Conservation (phyloP, 2,888 invertebrate species). For the Apantesis nais region DNA sequence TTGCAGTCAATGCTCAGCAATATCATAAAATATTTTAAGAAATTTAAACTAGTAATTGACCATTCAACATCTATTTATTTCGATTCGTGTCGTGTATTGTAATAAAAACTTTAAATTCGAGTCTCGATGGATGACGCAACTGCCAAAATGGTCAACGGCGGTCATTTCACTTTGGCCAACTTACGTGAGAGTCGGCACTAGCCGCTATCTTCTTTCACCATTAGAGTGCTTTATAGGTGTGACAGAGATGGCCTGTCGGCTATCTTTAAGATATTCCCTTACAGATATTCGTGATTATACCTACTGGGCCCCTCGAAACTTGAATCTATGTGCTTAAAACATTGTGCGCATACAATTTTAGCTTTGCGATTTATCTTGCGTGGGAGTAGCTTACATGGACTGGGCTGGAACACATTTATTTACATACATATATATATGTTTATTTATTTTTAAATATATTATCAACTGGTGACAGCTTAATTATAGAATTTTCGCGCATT, state of each 20-base stretch:
- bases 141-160: slow-evolving; percentile 80
- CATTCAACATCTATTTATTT: slow-evolving; percentile 41
- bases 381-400: slow-evolving; percentile 23
- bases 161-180: slow-evolving; percentile 86
- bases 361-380: slow-evolving; percentile 30
- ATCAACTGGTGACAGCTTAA: too few relatives aligned
- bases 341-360: slow-evolving; percentile 29
- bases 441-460: too few relatives aligned
- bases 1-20: slow-evolving; percentile 1
- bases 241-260: slow-evolving; percentile 54
- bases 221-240: slow-evolving; percentile 38
- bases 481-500: too few relatives aligned
- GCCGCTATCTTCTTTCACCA: slow-evolving; percentile 60
- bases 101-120: slow-evolving; percentile 68
- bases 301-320: slow-evolving; percentile 65
- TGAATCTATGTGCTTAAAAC: slow-evolving; percentile 47
- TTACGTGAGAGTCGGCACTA: slow-evolving; percentile 69
- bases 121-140: slow-evolving; percentile 78
- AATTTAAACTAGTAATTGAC: slow-evolving; percentile 16
- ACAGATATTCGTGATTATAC: slow-evolving; percentile 52
- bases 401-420: slow-evolving; percentile 18
- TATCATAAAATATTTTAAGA: background rate
- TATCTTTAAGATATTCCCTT: slow-evolving; percentile 53
- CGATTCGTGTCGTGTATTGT: slow-evolving; percentile 58
- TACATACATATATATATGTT: slow-evolving; percentile 3